phyloP scores from a whole-genome alignment of 2,888 invertebrate genomes.

The Drosophila infuscata region DNA sequence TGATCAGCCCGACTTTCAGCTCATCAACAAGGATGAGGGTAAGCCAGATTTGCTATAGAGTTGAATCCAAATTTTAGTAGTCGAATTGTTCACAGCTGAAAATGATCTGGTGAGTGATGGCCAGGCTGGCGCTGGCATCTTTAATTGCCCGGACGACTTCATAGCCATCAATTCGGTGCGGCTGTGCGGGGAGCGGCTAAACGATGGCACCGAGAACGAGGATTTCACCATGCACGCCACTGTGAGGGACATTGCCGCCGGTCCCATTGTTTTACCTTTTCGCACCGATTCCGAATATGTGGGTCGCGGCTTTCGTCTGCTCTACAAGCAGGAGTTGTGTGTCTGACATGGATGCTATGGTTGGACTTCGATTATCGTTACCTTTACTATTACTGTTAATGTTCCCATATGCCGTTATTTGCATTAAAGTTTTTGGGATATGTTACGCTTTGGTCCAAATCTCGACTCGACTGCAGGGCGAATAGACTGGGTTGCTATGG shows the following conservation, averaged over 20 bases:
- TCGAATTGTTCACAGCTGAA: constrained; percentile 86
- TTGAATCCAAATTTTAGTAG: background rate
- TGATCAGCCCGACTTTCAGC: constrained; percentile 87
- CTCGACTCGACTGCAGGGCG: constrained; percentile 58
- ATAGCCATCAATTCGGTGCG: constrained; percentile 89
- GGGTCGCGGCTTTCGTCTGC: constrained; percentile 89
- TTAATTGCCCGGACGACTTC: constrained; percentile 92
- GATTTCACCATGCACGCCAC: constrained; percentile 90
- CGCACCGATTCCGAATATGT: constrained; percentile 88
- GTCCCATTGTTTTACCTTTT: constrained; percentile 90
- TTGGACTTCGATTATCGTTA: constrained; percentile 27
- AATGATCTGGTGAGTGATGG: constrained; percentile 88
- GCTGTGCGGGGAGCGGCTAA: constrained; percentile 90
- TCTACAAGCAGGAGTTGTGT: constrained; percentile 90
- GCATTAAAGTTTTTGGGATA: constrained; percentile 53
- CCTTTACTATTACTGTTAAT: constrained; percentile 29
- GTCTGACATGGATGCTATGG: constrained; percentile 54
- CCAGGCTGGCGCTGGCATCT: constrained; percentile 91
- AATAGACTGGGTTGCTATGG: constrained; percentile 47
- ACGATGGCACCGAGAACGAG: constrained; percentile 87
- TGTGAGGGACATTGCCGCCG: constrained; percentile 89
- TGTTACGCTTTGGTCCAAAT: constrained; percentile 64
- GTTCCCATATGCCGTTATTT: constrained; percentile 57
- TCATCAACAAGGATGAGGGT: constrained; percentile 89
- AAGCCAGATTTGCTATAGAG: constrained; percentile 37